These are phyloP conservation scores for Limnephilus lunatus DNA, from an alignment of 2,888 invertebrate genomes.

Conservation along the genomic window DNA sequence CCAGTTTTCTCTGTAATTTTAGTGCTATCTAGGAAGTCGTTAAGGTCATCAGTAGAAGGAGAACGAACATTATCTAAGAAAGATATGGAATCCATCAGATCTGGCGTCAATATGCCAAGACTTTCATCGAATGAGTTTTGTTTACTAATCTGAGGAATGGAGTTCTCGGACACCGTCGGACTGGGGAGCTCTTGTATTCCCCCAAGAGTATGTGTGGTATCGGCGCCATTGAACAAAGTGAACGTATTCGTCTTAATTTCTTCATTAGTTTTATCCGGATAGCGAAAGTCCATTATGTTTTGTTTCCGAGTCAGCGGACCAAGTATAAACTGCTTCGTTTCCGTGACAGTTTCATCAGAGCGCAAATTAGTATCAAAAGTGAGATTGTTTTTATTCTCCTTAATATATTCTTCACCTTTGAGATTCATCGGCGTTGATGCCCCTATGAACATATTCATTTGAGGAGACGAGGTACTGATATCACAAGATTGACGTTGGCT, in stretches of 20 bases:
- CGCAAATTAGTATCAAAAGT: background rate
- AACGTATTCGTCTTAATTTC: constrained; percentile 4
- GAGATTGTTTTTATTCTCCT: constrained; percentile 12
- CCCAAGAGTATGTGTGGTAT: constrained; percentile 19
- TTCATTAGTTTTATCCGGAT: background rate
- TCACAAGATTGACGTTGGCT: constrained; percentile 43
- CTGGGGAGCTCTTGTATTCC: constrained; percentile 58
- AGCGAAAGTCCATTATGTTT: constrained; percentile 49
- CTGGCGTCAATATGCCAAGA: constrained; percentile 91
- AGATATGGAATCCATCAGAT: constrained; percentile 89
- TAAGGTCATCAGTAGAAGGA: constrained; percentile 81
- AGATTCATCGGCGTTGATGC: constrained; percentile 44
- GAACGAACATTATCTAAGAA: constrained; percentile 81
- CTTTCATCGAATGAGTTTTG: constrained; percentile 92
- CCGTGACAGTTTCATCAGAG: background rate
- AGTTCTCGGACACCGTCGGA: constrained; percentile 72
- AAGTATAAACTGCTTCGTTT: constrained; percentile 57
- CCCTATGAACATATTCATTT: background rate
- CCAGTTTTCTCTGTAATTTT: constrained; percentile 67
- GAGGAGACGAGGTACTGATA: constrained; percentile 49
- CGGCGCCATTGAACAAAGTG: constrained; percentile 16
- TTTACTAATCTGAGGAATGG: constrained; percentile 78
- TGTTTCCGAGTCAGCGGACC: constrained; percentile 61
- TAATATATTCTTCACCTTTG: constrained; percentile 2
- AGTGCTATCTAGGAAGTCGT: constrained; percentile 64